Evolutionary conservation across 1,140 invertebrate genomes (phyloP).

Genomic region (Aradophagus sp.): DNA sequence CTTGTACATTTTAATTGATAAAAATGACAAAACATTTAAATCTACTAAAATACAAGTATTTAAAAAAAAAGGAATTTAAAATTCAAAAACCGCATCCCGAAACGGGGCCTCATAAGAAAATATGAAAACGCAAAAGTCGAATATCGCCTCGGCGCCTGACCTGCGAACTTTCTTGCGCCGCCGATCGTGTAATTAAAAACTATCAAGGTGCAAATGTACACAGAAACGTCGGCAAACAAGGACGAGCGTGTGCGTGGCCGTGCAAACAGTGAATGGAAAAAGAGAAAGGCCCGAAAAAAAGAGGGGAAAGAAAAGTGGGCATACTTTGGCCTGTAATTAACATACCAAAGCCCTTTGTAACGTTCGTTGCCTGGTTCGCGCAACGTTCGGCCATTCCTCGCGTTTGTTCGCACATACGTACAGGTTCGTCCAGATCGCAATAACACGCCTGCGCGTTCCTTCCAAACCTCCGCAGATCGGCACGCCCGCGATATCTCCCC

Average conservation of each 20-base stretch:
- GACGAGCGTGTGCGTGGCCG: conserved; percentile 6
- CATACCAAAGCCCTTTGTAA: conserved; percentile 70
- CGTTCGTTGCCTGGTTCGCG: conserved; percentile 56
- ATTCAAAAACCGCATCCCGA: too few relatives aligned
- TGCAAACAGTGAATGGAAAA: conserved; percentile 25
- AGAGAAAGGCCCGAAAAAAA: not conserved
- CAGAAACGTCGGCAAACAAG: not conserved
- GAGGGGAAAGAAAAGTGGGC: conserved; percentile 36
- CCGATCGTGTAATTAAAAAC: not conserved
- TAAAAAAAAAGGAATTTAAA: too few relatives aligned
- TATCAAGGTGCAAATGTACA: conserved; percentile 9
- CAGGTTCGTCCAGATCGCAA: conserved; percentile 47
- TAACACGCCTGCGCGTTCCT: conserved; percentile 53
- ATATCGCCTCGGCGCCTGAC: too few relatives aligned
- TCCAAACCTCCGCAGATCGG: conserved; percentile 49
- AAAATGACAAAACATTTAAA: too few relatives aligned
- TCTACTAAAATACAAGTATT: too few relatives aligned
- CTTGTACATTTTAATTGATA: too few relatives aligned
- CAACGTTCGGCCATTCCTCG: conserved; percentile 46
- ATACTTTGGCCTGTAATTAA: conserved; percentile 72
- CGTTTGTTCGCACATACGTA: conserved; percentile 54
- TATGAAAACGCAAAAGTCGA: too few relatives aligned
- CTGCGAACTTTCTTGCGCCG: conserved; percentile 16
- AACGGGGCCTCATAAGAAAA: too few relatives aligned
- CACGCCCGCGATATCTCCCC: conserved; percentile 52